These are phyloP conservation scores for Protobothrops mucrosquamatus DNA, from an alignment of 2,113 vertebrate species.

Conservation along the genomic window DNA sequence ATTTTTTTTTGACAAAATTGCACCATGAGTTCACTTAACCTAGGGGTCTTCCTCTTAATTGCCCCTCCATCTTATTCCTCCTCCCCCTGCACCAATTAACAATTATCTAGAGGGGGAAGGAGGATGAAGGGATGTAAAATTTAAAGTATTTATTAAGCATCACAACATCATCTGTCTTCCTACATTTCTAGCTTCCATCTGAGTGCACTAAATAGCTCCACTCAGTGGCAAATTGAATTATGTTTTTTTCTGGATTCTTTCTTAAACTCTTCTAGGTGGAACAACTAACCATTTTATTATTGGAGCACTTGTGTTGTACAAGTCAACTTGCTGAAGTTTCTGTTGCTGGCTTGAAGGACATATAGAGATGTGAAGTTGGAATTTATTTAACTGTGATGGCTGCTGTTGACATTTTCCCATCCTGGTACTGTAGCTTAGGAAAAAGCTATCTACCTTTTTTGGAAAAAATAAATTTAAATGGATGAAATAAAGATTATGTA, in stretches of 20 bases:
- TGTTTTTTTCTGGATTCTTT: background rate
- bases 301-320: background rate
- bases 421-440: background rate
- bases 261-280: background rate
- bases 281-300: background rate
- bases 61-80: too few species aligned
- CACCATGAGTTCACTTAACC: too few species aligned
- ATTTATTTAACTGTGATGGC: background rate
- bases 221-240: background rate
- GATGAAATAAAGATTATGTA: background rate
- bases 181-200: background rate
- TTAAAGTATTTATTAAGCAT: background rate
- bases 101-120: too few species aligned
- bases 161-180: background rate
- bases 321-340: background rate
- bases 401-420: background rate
- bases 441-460: background rate
- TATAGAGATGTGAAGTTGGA: background rate
- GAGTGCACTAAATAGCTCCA: background rate
- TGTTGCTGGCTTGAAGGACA: background rate
- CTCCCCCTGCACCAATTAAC: too few species aligned
- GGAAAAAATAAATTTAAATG: conserved; percentile 6
- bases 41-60: too few species aligned
- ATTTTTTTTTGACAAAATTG: too few species aligned
- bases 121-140: background rate